A percentile compares a stretch with the other conserved stretches of the same genome.
Evolutionary conservation across 2,797 vertebrate genomes (phyloP).

Genomic region (Dicrostonyx torquatus): DNA sequence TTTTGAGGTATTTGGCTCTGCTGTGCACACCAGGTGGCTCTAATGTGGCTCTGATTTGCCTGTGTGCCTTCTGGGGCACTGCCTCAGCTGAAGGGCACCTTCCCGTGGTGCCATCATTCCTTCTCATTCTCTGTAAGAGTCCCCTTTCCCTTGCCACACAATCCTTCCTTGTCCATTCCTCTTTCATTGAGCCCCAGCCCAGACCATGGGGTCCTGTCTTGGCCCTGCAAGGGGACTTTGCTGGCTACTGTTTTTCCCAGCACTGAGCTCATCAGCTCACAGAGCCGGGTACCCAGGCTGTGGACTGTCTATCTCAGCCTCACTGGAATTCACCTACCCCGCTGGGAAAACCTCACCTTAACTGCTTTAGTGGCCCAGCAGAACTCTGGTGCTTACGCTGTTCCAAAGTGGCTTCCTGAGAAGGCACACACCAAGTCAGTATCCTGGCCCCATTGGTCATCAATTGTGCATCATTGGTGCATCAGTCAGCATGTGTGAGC

Average conservation of each 20-base stretch:
- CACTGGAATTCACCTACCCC: background rate
- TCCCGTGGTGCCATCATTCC: background rate
- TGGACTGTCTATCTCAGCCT: rapidly evolving
- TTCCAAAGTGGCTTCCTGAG: background rate
- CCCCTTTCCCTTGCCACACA: background rate
- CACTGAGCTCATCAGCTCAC: rapidly evolving
- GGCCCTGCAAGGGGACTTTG: background rate
- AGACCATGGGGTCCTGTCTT: rapidly evolving
- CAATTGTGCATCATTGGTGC: too few species aligned
- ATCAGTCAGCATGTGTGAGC: background rate
- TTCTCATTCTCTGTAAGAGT: background rate
- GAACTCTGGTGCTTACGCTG: background rate
- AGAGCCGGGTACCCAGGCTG: background rate
- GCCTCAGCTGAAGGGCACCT: background rate
- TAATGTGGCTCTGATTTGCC: background rate
- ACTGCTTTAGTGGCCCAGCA: background rate
- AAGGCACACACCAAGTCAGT: rapidly evolving
- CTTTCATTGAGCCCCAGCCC: background rate
- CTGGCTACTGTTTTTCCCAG: background rate
- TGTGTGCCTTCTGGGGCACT: background rate
- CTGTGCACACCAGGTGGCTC: rapidly evolving
- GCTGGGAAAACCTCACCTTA: background rate
- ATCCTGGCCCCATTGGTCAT: too few species aligned
- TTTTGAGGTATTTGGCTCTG: background rate
- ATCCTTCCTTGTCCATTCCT: background rate